phyloP scores from a whole-genome alignment of 1,140 invertebrate species.

The Berghia stephanieae region DNA sequence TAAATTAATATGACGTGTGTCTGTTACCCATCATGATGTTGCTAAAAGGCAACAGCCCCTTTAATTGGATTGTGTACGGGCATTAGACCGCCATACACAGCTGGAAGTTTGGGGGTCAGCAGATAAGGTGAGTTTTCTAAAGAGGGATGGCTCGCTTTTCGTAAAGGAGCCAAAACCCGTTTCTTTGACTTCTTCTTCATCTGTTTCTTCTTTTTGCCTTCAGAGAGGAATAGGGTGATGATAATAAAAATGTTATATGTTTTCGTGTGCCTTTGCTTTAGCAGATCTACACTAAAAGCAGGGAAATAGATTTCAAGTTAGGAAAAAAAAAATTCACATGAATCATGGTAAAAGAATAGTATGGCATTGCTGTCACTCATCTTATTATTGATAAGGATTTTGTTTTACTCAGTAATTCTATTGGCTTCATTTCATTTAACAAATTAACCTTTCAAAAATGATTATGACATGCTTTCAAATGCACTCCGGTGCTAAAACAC shows the following conservation, averaged over 20 bases:
- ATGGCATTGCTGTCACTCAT: not conserved
- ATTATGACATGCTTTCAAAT: no score
- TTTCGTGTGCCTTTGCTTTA: no score
- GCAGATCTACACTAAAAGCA: no score
- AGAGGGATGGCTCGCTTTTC: not conserved
- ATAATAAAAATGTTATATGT: no score
- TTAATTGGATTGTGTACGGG: not conserved
- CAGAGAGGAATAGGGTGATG: no score
- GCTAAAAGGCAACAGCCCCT: conserved; percentile 11
- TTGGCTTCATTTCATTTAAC: no score
- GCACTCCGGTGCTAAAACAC: no score
- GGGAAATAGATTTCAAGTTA: not conserved
- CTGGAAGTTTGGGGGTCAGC: not conserved
- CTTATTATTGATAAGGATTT: no score
- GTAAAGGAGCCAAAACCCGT: not conserved
- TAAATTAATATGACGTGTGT: not conserved
- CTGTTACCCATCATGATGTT: not conserved
- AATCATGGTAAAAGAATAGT: not conserved
- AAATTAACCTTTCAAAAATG: no score
- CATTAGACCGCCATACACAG: not conserved
- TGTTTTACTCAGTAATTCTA: no score
- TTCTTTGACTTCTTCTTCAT: conserved; percentile 18
- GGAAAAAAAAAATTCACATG: not conserved
- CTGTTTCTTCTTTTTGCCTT: not conserved
- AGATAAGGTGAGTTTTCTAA: conserved; percentile 21